Evolutionary conservation across 2,113 vertebrate genomes (phyloP), one percentile per base, ranked within the genome.

Genomic region (Camelus bactrianus): DNA sequence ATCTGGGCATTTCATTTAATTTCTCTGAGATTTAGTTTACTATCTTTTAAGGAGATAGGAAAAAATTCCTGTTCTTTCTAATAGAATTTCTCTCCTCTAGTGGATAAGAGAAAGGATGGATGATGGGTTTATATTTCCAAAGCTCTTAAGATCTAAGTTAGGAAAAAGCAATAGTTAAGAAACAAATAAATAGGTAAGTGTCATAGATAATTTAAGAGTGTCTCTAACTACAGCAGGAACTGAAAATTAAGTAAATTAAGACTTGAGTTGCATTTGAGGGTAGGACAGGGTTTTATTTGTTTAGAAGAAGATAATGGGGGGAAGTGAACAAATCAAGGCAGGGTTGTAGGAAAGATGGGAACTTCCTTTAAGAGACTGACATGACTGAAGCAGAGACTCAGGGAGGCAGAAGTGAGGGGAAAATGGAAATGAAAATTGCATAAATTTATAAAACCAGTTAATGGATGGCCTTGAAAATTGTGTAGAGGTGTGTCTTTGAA

Each of bases 231-330:
- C 64, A 83, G 32, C 56, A 77, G 79, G 17, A 77, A 72, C 42
- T 92, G 60, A 95, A 28, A 88, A 83, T 95, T 87, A 95, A 62
- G 67, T 94, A 83, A 38, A 80, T 84, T 92, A 96, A 93, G 64
- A 83, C 26, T 62, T 86, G 75, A 94, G 70, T 75, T 97, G 70
- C 35, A 19, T 58, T 35, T 80, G n/a, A 90, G 88, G 26, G 10
- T 7, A 89, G 11, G 13, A 11, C 77, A 81, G 17, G 14, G 28
- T 64, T 76, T 95, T 86, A 56, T 77, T 80, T 12, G 6, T 10
- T 81, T 62, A 50, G 24, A 72, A 83, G 64, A 84, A 69, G 46
- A 90, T 19, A 72, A 50, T 46, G 8, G 20, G 17, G 15, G 20
- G 38, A 65, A 91, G 38, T 86, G 72, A 91, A 67, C 8, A 32